Base-by-base conservation (phyloP, 2,888 invertebrate genomes). In the Cynaeus angustus region DNA sequence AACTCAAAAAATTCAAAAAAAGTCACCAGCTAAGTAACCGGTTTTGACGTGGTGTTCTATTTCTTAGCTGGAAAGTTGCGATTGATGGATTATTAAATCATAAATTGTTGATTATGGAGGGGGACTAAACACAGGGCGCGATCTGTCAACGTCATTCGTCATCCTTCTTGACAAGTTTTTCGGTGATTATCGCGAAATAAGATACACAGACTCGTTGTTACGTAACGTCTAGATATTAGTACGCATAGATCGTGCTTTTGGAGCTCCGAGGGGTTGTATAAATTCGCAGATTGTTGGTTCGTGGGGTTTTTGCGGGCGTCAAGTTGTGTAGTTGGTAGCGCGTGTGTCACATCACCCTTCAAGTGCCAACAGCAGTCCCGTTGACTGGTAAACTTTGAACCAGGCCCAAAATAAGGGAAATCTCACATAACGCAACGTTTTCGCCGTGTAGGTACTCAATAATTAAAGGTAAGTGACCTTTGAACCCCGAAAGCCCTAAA, bases 281-380 rank as follows among this genome's bases (percentile, higher is more conserved):
- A 21, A 21, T 4, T 21, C 21, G 21, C 21, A 21, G 2, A 3
- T 21, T 21, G 2, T 3, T 21, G 1, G 1, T 21, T 21, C 21
- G n/a, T 21, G 43, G 30, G 30, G 37, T 33, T 61, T 46, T 28
- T 30, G 10, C 4, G n/a, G 43, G 14, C 37, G 37, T 21, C 30
- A 28, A 6, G 12, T 12, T 33, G 37, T 38, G 13, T n/a, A 26
- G 67, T 58, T 69, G 68, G 68, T n/a, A 64, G 4, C 75, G 77
- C 75, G 76, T 78, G 78, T 80, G 81, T 81, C 78, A 80, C 81
- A 81, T 81, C 81, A 80, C 75, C 78, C 76, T 75, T 75, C 65
- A 75, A 76, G 77, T 76, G 78, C 79, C 81, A 80, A 79, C 77
- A 75, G 68, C 72, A 74, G 74, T 72, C 45, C 74, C 66, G 70